These are phyloP conservation scores for Solenopsis invicta DNA, from an alignment of 1,140 invertebrate genomes.

Conservation along the genomic window DNA sequence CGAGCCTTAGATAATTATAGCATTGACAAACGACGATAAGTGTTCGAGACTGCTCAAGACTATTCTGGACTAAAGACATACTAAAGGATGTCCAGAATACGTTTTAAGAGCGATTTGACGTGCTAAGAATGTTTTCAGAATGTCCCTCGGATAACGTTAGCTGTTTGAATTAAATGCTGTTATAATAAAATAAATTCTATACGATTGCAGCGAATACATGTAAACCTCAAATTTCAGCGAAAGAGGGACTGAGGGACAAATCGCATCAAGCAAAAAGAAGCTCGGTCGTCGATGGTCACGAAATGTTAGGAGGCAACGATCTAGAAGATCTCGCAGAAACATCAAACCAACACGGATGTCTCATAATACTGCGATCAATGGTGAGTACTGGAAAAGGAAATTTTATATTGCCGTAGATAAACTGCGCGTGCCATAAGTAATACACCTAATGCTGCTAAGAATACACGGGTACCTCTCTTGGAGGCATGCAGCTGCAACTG, in stretches of 20 bases:
- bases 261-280: conserved; percentile 66
- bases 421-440: not conserved
- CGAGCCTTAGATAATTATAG: conserved; percentile 28
- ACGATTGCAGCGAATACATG: not conserved
- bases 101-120: no score
- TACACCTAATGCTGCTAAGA: conserved; percentile 37
- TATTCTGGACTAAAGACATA: no score
- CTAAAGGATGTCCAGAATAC: no score
- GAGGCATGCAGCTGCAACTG: conserved; percentile 28
- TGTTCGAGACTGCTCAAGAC: no score
- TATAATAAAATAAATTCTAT: not conserved
- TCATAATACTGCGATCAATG: not conserved
- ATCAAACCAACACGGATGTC: conserved; percentile 39
- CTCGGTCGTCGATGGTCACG: conserved; percentile 64
- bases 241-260: conserved; percentile 45
- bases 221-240: conserved; percentile 18
- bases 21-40: not conserved
- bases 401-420: conserved; percentile 43
- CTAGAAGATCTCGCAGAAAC: conserved; percentile 68
- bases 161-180: not conserved
- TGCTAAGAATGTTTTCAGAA: no score
- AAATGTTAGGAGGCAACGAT: conserved; percentile 72
- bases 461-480: conserved; percentile 37
- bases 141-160: no score
- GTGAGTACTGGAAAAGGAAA: conserved; percentile 50